Conservation (phyloP, 2,113 vertebrate species). For the Myrmecophaga tridactyla region DNA sequence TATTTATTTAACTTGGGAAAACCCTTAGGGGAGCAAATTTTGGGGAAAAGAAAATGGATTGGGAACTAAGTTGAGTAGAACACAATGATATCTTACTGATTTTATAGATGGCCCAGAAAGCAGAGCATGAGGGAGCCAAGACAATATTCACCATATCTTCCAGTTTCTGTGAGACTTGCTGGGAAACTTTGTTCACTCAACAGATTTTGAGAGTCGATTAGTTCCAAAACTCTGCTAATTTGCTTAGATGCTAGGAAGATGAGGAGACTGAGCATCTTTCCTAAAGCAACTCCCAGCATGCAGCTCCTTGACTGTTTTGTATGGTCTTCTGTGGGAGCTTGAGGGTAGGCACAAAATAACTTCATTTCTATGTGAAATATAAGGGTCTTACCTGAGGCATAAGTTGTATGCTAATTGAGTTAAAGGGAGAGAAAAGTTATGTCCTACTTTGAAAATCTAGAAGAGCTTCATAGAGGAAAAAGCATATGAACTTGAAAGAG, state of each 20-base stretch:
- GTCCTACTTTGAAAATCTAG: neutral
- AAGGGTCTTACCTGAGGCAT: neutral
- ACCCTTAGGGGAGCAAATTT: neutral
- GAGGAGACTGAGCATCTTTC: neutral
- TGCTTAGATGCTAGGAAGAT: neutral
- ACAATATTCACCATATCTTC: neutral
- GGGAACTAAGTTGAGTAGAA: neutral
- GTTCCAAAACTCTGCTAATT: neutral
- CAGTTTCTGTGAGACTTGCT: neutral
- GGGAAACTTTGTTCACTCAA: fast-evolving
- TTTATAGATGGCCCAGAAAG: neutral
- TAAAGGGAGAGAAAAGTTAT: neutral
- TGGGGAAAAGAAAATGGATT: neutral
- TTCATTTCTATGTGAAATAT: neutral
- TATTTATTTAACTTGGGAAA: neutral
- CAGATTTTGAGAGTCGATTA: neutral
- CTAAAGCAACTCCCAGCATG: neutral
- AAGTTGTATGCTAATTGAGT: neutral
- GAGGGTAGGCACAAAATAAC: neutral
- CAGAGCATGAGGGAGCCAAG: neutral
- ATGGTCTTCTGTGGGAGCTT: neutral
- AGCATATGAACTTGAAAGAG: neutral
- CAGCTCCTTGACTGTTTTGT: neutral
- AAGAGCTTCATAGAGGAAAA: neutral
- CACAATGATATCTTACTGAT: neutral